Evolutionary conservation across 2,113 vertebrate species (phyloP).

Genomic region (Aegotheles bennettii): DNA sequence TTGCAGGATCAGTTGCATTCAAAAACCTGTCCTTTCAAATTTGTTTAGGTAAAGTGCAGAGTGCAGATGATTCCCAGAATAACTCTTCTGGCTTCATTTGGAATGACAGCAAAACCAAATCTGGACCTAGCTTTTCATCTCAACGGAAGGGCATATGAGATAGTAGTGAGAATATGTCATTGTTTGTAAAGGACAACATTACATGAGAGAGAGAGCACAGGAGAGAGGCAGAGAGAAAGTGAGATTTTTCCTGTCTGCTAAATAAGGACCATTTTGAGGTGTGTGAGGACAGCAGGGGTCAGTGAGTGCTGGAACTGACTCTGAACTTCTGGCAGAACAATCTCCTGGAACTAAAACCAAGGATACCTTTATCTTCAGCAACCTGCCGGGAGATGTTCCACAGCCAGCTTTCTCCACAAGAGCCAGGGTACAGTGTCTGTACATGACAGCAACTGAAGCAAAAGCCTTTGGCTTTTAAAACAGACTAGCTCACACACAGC

Average conservation of each 20-base stretch:
- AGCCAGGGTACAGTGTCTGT: slow-evolving; percentile 30
- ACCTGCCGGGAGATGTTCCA: slow-evolving; percentile 55
- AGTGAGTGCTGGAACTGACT: slow-evolving; percentile 53
- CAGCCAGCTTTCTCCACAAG: slow-evolving; percentile 52
- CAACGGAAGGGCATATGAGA: slow-evolving; percentile 16
- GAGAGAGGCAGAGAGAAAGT: background rate
- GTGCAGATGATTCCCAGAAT: slow-evolving; percentile 50
- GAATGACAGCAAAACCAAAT: slow-evolving; percentile 59
- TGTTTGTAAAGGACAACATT: slow-evolving; percentile 22
- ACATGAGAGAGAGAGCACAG: background rate
- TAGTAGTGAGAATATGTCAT: slow-evolving; percentile 55
- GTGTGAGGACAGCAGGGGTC: slow-evolving; percentile 55
- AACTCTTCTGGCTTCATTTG: slow-evolving; percentile 57
- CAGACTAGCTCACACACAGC: background rate
- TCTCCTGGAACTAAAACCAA: slow-evolving; percentile 55
- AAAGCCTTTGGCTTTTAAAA: slow-evolving; percentile 55
- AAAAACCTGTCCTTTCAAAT: slow-evolving; percentile 56
- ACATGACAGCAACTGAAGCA: slow-evolving; percentile 25
- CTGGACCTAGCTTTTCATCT: slow-evolving; percentile 27
- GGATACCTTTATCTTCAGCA: slow-evolving; percentile 54
- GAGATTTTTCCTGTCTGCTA: slow-evolving; percentile 16
- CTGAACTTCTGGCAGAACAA: slow-evolving; percentile 61
- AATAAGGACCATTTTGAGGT: slow-evolving; percentile 25
- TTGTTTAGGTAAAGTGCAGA: slow-evolving; percentile 59
- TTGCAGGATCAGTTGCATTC: slow-evolving; percentile 63